Percentiles rank a stretch among this genome's conserved stretches.
These are phyloP conservation scores for Paramormyrops kingsleyae DNA, from an alignment of 2,113 vertebrate species.

Conservation along the genomic window DNA sequence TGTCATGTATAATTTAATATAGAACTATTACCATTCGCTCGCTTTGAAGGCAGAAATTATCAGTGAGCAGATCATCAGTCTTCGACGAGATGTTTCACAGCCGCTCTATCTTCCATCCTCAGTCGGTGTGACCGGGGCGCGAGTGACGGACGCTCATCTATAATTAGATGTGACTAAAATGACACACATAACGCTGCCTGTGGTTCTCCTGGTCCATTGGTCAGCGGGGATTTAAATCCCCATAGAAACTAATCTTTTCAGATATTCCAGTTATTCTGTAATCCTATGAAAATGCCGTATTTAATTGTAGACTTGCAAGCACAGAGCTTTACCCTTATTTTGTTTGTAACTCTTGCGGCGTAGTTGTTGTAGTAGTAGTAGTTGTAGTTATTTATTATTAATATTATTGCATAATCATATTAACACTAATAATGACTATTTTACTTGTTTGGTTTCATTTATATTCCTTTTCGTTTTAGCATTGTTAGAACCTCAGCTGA, in stretches of 20 bases:
- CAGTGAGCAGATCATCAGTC: background rate
- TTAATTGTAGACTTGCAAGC: background rate
- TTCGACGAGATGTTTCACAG: background rate
- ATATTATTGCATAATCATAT: too few relatives aligned
- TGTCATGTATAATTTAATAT: background rate
- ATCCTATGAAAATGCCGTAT: background rate
- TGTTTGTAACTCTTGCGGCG: background rate
- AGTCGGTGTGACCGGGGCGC: background rate
- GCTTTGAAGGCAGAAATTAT: background rate
- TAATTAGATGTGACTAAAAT: slow-evolving; percentile 13
- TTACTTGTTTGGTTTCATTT: background rate
- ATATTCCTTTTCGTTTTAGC: background rate
- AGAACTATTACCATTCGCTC: background rate
- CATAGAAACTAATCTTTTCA: slow-evolving; percentile 28
- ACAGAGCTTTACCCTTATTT: background rate
- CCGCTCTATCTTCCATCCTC: background rate
- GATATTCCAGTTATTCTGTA: slow-evolving; percentile 30
- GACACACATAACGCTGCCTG: background rate
- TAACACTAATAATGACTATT: too few relatives aligned
- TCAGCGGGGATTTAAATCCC: slow-evolving; percentile 21
- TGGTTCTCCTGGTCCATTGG: slow-evolving; percentile 9
- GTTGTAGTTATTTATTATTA: too few relatives aligned
- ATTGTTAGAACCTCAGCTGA: background rate
- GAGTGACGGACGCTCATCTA: background rate
- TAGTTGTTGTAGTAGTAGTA: too few relatives aligned